phyloP scores from a whole-genome alignment of 2,113 vertebrate genomes.

The Carassius gibelio region DNA sequence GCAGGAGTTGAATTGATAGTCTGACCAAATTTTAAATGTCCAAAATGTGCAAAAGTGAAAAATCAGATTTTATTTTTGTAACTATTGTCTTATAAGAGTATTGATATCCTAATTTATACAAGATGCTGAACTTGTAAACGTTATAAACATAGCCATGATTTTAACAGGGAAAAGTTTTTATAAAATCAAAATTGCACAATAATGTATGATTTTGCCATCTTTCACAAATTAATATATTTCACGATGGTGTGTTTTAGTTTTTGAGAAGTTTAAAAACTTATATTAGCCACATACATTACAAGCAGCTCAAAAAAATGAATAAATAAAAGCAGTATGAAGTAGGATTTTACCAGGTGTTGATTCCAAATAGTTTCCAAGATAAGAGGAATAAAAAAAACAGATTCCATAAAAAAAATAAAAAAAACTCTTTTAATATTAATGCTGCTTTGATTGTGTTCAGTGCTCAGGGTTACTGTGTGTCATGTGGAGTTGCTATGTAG shows the following conservation, averaged over 20 bases:
- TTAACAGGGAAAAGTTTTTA: neutral
- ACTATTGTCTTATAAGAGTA: neutral
- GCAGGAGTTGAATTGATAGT: neutral
- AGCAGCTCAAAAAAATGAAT: no score
- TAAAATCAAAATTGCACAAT: neutral
- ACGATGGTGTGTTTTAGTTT: neutral
- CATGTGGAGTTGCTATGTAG: neutral
- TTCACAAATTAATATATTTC: neutral
- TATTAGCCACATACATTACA: no score
- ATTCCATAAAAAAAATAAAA: neutral
- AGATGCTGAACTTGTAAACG: neutral
- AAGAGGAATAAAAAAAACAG: neutral
- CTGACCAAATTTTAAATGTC: neutral
- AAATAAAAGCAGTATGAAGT: neutral
- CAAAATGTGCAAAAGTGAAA: neutral
- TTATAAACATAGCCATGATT: neutral
- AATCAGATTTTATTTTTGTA: neutral
- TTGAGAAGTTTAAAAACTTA: neutral
- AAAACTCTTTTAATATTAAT: neutral
- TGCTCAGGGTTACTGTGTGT: constrained; percentile 17
- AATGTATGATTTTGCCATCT: neutral
- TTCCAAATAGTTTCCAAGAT: neutral
- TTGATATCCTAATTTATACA: neutral
- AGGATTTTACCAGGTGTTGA: neutral
- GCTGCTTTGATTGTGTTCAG: constrained; percentile 12